Base-by-base conservation (phyloP, 2,797 vertebrate species). In the Syncerus caffer region DNA sequence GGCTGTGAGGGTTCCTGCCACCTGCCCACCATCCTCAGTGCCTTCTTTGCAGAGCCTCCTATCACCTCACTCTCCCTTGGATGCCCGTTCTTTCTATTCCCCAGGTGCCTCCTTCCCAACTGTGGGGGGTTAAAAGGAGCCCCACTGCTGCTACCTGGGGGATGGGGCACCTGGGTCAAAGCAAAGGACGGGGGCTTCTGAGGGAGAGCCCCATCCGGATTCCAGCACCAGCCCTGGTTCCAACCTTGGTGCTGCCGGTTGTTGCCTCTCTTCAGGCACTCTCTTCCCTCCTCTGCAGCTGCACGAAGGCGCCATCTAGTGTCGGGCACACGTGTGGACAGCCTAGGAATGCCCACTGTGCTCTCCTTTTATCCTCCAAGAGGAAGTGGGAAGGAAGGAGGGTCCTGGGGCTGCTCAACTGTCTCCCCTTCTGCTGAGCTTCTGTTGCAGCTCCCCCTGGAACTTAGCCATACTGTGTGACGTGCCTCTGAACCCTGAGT, bases 391-490 rank as follows among this genome's bases (percentile, higher is more conserved):
- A 96, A 97, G 91, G 90, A 94, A 90, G 91, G 95, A 94, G 83
- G 74, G 57, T 78, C 57, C 85, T 29, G 10, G 5, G 79, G 62
- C 85, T 94, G 57, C 71, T 95, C 71, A 85, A 3, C 88, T 67
- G 51, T 76, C 57, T 76, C 53, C 29, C 76, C 38, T 95, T 96
- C 51, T 93, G 78, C 55, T 93, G 76, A 96, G 90, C 86, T 96
- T 96, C 76, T 97, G 80, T 4, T 71, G 16, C 89, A 98, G 82
- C 96, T 92, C 38, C 93, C 96, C 89, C 79, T 98, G 99, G 98
- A 99, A 98, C 98, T 99, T 98, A 98, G 98, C 98, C 89, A 76
- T 96, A 97, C 98, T 98, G 98, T 98, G 98, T 98, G 92, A 98
- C 84, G 85, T 94, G 86, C 83, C 95, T 97, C 97, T 97, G 97